phyloP scores from a whole-genome alignment of 2,888 invertebrate species.

The Petrolisthes manimaculis region DNA sequence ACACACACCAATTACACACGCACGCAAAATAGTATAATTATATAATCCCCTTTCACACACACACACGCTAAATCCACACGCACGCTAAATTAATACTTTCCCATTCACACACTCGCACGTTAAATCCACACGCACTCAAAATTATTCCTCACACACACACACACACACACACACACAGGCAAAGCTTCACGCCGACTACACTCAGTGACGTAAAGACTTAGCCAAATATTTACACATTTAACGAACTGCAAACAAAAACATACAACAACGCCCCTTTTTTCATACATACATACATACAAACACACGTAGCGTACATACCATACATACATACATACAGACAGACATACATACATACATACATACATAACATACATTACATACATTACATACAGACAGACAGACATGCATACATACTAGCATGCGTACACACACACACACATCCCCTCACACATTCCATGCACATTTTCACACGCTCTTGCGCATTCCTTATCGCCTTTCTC shows the following conservation, averaged over 20 bases:
- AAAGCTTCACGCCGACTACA: too few relatives aligned
- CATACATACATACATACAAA: not conserved
- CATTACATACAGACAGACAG: not conserved
- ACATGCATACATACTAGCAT: not conserved
- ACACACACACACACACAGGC: too few relatives aligned
- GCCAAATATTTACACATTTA: too few relatives aligned
- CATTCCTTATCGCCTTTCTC: not conserved
- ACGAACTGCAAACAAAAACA: not conserved
- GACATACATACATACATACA: not conserved
- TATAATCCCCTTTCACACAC: not conserved
- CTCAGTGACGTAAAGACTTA: too few relatives aligned
- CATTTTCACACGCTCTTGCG: not conserved
- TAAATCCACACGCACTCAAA: not conserved
- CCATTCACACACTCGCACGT: not conserved
- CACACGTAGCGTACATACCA: not conserved
- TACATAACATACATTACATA: not conserved
- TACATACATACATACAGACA: not conserved
- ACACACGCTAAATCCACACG: not conserved
- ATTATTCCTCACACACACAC: not conserved
- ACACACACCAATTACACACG: too few relatives aligned
- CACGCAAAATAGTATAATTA: too few relatives aligned
- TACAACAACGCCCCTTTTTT: not conserved
- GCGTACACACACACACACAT: slow-evolving; percentile 2
- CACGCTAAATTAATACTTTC: not conserved
- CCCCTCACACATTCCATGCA: not conserved